Percentiles rank a stretch among this genome's conserved stretches.
Conservation (phyloP, 2,888 invertebrate genomes). For the Gymnocheta viridis region DNA sequence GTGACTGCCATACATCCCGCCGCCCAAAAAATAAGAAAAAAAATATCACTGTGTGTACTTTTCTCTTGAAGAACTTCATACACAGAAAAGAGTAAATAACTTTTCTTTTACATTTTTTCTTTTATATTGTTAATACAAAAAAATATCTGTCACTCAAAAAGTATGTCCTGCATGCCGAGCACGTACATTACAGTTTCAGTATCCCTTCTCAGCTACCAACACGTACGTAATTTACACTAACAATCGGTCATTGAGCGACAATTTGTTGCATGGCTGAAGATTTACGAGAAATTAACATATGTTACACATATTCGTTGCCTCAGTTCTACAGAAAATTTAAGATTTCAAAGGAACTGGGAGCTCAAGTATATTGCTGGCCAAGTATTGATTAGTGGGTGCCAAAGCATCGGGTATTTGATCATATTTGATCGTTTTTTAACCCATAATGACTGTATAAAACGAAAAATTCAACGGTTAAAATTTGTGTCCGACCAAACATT, state of each 20-base stretch:
- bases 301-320: conserved; percentile 49
- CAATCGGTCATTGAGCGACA: conserved; percentile 43
- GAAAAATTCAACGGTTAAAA: too few species aligned
- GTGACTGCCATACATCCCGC: conserved; percentile 65
- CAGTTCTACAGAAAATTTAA: background rate
- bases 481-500: too few species aligned
- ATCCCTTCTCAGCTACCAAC: conserved; percentile 53
- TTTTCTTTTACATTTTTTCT: background rate
- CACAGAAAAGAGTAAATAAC: conserved; percentile 17
- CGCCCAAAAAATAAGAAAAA: too few species aligned
- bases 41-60: background rate
- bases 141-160: background rate
- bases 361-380: background rate
- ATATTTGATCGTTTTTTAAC: too few species aligned
- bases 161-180: conserved; percentile 53
- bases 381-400: background rate
- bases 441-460: too few species aligned
- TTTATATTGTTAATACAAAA: background rate
- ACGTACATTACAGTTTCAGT: conserved; percentile 45
- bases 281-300: conserved; percentile 51
- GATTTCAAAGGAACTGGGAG: background rate
- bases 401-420: too few species aligned
- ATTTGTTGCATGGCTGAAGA: conserved; percentile 50
- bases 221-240: conserved; percentile 32
- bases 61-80: conserved; percentile 20